These are phyloP conservation scores for Nudaria mundana DNA, from an alignment of 2,888 invertebrate genomes.

Conservation along the genomic window DNA sequence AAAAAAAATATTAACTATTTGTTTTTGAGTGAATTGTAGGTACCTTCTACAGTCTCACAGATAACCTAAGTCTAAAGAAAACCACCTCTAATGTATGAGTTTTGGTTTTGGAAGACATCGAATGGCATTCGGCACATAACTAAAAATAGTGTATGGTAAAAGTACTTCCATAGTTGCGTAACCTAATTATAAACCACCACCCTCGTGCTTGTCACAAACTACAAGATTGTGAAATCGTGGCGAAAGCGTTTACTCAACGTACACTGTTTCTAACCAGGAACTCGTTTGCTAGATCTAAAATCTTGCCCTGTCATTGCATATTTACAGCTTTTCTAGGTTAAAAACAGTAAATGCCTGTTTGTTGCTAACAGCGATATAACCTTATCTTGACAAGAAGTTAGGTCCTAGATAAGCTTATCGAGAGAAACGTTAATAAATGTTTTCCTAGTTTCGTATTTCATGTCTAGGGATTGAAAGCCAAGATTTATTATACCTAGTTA, in stretches of 20 bases:
- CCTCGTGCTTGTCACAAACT: slow-evolving; percentile 37
- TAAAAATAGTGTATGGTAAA: no score
- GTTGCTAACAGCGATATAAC: slow-evolving; percentile 1
- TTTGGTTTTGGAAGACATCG: no score
- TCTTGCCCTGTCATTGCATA: slow-evolving; percentile 11
- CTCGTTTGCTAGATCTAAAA: slow-evolving; percentile 22
- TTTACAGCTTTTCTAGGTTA: slow-evolving; percentile 15
- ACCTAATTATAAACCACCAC: slow-evolving; percentile 17
- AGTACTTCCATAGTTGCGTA: no score
- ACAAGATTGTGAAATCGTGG: slow-evolving; percentile 44
- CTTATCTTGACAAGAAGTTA: background rate
- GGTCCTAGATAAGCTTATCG: background rate
- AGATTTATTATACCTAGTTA: no score
- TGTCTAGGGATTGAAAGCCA: no score
- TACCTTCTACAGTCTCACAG: no score
- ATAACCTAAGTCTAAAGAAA: no score
- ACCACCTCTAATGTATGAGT: no score
- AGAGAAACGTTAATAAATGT: background rate
- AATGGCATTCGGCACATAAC: no score
- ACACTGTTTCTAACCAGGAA: slow-evolving; percentile 37
- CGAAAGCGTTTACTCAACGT: slow-evolving; percentile 55
- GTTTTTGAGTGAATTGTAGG: no score
- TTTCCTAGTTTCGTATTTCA: background rate
- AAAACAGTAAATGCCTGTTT: slow-evolving; percentile 2
- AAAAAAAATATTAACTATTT: no score